These are phyloP conservation scores for Orchestes rusci DNA, from an alignment of 2,888 invertebrate genomes.

Conservation along the genomic window DNA sequence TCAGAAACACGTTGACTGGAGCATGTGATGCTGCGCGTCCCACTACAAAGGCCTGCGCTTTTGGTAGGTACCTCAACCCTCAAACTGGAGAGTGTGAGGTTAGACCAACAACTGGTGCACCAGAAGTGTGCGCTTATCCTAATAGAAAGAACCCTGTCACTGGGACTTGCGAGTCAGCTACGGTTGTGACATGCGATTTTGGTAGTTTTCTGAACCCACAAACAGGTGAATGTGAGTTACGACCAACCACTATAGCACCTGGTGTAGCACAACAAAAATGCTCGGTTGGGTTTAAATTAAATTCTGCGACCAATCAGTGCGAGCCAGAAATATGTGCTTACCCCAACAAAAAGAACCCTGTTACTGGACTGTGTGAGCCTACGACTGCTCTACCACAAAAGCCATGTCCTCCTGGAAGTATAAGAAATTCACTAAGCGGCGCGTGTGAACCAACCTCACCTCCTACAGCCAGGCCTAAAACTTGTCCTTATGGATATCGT, in stretches of 20 bases:
- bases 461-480: constrained; percentile 15
- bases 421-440: constrained; percentile 9
- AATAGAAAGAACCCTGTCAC: background rate
- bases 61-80: constrained; percentile 3
- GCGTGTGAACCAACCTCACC: constrained; percentile 10
- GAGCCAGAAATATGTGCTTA: too few relatives aligned
- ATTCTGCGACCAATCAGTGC: too few relatives aligned
- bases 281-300: too few relatives aligned
- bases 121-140: background rate
- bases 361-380: constrained; percentile 14
- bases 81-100: constrained; percentile 11
- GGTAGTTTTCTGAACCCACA: constrained; percentile 10
- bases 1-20: constrained; percentile 4
- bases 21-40: constrained; percentile 5
- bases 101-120: background rate
- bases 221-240: constrained; percentile 14
- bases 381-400: constrained; percentile 5
- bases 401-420: constrained; percentile 10
- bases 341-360: background rate
- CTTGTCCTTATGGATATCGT: constrained; percentile 8
- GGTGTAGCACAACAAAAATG: too few relatives aligned
- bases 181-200: too few relatives aligned
- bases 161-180: background rate
- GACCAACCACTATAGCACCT: constrained; percentile 13
- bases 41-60: constrained; percentile 1